Base-by-base conservation (phyloP, 2,797 vertebrate genomes). In the Betta splendens region DNA sequence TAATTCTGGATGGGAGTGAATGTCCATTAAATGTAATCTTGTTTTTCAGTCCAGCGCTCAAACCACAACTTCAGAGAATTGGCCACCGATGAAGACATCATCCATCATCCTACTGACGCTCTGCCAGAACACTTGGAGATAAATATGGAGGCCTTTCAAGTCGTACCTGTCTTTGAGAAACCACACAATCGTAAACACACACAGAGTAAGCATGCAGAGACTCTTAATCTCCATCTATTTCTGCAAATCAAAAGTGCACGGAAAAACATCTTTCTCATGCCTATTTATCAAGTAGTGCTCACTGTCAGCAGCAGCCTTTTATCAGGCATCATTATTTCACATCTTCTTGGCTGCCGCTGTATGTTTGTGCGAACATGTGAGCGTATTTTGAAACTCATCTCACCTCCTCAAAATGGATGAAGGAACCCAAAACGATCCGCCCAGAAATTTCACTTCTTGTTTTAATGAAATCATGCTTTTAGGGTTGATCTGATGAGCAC, bases 21-120 rank as follows among this genome's bases (percentile, higher is more conserved):
- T 87, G 87, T 86, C 88, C 87, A 89, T 90, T 91, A 89, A 89
- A 89, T 81, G 84, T 90, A 87, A 90, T 89, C 85, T 89, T 86
- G 87, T 91, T 89, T 88, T 88, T 89, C 81, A 85, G 83, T 72
- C 83, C 84, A 69, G 76, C 69, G 79, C 87, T 84, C 83, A 85
- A 87, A 88, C 87, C 85, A 79, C 87, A 87, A 87, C 87, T 89
- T 87, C 81, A 84, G 85, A 88, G 85, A 77, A 87, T 82, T 89
- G 86, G 85, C 87, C 88, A 81, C 77, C 75, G 73, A 88, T 87
- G 78, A 86, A 86, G 87, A 88, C 86, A 84, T 84, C 87, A 89
- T 91, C 88, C 84, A 90, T 91, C 89, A 90, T 85, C 70, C 77
- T 29, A 55, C 80, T 73, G 84, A 86, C 75, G 47, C 85, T 66